Conservation (phyloP, 2,113 vertebrate genomes). For the Symphodus melops region DNA sequence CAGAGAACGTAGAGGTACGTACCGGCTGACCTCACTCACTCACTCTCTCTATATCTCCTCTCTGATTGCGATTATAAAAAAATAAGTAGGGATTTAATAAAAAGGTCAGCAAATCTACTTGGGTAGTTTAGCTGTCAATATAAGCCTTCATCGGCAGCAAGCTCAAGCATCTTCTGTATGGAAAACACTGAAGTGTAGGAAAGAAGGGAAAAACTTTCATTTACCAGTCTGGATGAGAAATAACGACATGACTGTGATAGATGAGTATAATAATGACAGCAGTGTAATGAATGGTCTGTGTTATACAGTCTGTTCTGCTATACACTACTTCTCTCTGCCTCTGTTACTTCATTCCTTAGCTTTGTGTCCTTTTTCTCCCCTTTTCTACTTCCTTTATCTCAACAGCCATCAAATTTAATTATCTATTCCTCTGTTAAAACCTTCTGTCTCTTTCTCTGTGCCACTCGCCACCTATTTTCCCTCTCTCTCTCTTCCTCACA, state of each 20-base stretch:
- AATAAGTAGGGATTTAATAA: too few species aligned
- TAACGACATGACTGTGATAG: constrained; percentile 13
- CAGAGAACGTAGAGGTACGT: too few species aligned
- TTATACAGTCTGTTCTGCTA: constrained; percentile 14
- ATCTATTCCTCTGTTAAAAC: constrained; percentile 43
- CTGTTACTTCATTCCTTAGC: constrained; percentile 43
- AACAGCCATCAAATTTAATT: constrained; percentile 58
- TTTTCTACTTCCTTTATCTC: constrained; percentile 37
- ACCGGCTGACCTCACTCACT: too few species aligned
- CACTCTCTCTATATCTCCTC: too few species aligned
- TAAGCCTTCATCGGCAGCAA: too few species aligned
- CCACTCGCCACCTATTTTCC: background rate
- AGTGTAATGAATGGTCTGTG: constrained; percentile 16
- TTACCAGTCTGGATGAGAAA: background rate
- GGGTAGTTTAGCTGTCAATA: too few species aligned
- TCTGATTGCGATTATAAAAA: too few species aligned
- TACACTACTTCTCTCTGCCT: constrained; percentile 30
- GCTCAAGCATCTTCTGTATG: too few species aligned
- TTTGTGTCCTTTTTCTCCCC: constrained; percentile 18
- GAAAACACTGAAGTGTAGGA: too few species aligned
- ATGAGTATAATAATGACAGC: constrained; percentile 14
- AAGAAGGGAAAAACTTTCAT: background rate
- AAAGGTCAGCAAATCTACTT: too few species aligned
- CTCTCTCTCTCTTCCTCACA: constrained; percentile 22
- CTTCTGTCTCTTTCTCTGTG: constrained; percentile 25